Evolutionary conservation across 1,140 invertebrate genomes (phyloP).

Genomic region (Dreissena rostriformis): DNA sequence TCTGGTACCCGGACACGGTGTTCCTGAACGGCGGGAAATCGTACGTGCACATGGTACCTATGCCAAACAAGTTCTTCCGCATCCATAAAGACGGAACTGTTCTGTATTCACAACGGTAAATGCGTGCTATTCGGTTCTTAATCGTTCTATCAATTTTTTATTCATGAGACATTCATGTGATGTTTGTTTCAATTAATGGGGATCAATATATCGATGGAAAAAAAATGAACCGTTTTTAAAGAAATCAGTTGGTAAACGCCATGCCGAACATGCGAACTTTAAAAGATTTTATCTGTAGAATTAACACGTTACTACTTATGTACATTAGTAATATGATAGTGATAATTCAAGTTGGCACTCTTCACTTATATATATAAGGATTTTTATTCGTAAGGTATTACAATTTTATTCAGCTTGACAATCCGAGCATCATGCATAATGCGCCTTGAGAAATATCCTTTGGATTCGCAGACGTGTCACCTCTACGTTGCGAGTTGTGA

Average conservation of each 20-base stretch:
- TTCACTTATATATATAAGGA: no score
- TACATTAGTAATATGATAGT: not conserved
- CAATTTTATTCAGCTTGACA: constrained; percentile 78
- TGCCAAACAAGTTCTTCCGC: constrained; percentile 79
- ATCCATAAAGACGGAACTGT: constrained; percentile 76
- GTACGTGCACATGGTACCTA: constrained; percentile 80
- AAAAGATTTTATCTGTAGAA: not conserved
- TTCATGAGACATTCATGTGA: no score
- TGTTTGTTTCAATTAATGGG: no score
- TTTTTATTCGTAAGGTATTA: no score
- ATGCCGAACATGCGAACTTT: not conserved
- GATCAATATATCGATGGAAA: no score
- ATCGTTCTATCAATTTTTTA: no score
- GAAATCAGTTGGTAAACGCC: not conserved
- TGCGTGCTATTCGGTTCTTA: no score
- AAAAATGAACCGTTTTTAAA: no score
- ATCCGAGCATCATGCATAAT: constrained; percentile 97
- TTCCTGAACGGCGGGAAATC: constrained; percentile 82
- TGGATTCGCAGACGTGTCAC: constrained; percentile 82
- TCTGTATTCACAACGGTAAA: constrained; percentile 76
- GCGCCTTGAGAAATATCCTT: constrained; percentile 91
- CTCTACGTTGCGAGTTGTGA: constrained; percentile 82
- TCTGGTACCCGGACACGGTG: constrained; percentile 79
- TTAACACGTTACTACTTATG: not conserved
- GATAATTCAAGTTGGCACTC: no score